Conservation (phyloP, 2,113 vertebrate species). For the Anthoscopus minutus region DNA sequence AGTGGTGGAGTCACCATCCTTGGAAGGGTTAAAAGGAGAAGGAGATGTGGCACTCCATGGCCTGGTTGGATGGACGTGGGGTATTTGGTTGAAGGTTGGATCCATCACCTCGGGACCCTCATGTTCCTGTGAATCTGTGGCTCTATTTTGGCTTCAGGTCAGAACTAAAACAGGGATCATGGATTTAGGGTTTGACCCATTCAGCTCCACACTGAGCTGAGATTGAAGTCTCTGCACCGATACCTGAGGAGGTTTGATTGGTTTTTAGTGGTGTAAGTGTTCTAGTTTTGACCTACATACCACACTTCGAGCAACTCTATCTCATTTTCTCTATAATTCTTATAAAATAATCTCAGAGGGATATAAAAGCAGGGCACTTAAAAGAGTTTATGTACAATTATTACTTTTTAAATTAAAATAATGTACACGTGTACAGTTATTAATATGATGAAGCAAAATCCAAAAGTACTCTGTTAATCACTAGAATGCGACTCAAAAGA, state of each 20-base stretch:
- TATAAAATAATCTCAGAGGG: neutral
- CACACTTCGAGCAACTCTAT: neutral
- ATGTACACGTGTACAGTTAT: neutral
- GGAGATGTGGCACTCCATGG: neutral
- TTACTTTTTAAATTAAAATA: constrained; percentile 26
- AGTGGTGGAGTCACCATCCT: neutral
- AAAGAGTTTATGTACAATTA: neutral
- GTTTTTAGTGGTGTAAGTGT: neutral
- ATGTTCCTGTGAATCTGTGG: no score
- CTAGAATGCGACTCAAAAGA: neutral
- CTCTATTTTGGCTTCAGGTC: neutral
- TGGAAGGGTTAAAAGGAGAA: neutral
- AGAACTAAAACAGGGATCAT: neutral
- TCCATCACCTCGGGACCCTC: no score
- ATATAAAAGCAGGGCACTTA: neutral
- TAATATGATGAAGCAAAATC: neutral
- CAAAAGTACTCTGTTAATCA: neutral
- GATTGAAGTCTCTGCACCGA: neutral
- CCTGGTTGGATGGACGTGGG: rapidly evolving
- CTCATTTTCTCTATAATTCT: neutral
- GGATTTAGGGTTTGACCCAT: neutral
- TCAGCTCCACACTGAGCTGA: neutral
- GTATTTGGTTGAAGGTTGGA: no score
- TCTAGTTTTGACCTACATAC: neutral
- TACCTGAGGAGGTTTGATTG: neutral